A percentile compares a stretch with the other conserved stretches of the same genome.
phyloP scores from a whole-genome alignment of 2,888 invertebrate genomes.

The Epirrhoe alternata region DNA sequence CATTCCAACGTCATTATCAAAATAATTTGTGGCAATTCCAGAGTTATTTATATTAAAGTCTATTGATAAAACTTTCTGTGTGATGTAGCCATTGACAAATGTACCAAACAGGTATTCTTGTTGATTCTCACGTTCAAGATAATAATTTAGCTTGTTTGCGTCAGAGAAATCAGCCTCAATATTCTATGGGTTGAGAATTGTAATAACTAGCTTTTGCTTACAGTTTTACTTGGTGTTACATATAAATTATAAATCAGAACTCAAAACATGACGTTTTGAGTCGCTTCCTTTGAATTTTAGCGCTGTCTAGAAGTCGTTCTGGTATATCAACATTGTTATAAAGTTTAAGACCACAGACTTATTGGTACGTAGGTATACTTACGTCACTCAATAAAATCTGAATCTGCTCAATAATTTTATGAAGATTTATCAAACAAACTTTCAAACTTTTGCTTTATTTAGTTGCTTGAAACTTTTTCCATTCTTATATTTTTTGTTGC shows the following conservation, averaged over 20 bases:
- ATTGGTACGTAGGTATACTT: too few species aligned
- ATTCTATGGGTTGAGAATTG: constrained; percentile 19
- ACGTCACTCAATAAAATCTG: too few species aligned
- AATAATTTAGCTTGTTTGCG: constrained; percentile 32
- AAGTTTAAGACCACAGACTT: too few species aligned
- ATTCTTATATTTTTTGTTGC: constrained; percentile 4
- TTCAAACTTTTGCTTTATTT: not conserved
- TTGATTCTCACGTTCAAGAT: constrained; percentile 36
- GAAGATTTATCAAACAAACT: too few species aligned
- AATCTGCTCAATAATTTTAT: too few species aligned
- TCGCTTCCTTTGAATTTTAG: too few species aligned
- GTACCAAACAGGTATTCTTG: constrained; percentile 30
- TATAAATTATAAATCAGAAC: too few species aligned
- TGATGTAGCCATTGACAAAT: constrained; percentile 42
- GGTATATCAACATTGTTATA: too few species aligned
- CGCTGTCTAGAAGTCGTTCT: too few species aligned
- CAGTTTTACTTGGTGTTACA: too few species aligned
- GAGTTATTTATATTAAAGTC: constrained; percentile 37
- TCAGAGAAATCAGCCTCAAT: constrained; percentile 34
- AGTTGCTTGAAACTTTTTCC: constrained; percentile 7
- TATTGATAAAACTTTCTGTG: constrained; percentile 41
- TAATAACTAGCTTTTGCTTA: not conserved
- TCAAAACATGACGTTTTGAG: too few species aligned
- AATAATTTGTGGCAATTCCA: constrained; percentile 35
- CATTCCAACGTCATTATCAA: constrained; percentile 36